Evolutionary conservation across 2,888 invertebrate species (phyloP).

Genomic region (Drosophila sordidapex): DNA sequence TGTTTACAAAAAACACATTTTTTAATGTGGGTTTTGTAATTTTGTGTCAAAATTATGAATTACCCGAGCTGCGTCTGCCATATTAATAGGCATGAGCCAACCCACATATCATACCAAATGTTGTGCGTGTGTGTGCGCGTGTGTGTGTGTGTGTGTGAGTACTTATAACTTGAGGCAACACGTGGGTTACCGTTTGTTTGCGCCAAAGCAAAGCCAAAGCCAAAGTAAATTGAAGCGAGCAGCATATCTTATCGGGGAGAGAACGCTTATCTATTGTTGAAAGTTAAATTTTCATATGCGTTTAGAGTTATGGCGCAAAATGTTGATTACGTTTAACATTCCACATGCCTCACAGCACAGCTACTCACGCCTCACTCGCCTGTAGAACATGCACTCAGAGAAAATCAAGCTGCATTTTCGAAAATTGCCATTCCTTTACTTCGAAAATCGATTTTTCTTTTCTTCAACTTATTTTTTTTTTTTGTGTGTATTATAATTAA

Average conservation of each 20-base stretch:
- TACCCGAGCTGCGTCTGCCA: conserved; percentile 40
- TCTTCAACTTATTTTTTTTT: no score
- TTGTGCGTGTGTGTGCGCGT: not conserved
- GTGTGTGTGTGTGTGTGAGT: conserved; percentile 1
- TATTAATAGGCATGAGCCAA: conserved; percentile 61
- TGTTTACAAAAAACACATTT: conserved; percentile 4
- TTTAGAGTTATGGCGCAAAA: conserved; percentile 66
- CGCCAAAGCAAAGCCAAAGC: conserved; percentile 9
- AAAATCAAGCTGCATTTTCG: not conserved
- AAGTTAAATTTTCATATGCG: conserved; percentile 64
- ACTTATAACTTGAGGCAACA: conserved; percentile 15
- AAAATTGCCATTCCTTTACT: not conserved
- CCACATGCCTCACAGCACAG: not conserved
- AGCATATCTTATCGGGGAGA: conserved; percentile 56
- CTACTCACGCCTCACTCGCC: not conserved
- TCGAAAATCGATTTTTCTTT: no score
- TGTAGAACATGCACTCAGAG: not conserved
- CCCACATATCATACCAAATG: conserved; percentile 16
- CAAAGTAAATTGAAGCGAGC: not conserved
- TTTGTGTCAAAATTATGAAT: conserved; percentile 61
- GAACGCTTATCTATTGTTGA: conserved; percentile 59
- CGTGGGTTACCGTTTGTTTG: conserved; percentile 32
- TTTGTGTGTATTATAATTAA: no score
- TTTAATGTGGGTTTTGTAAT: conserved; percentile 41
- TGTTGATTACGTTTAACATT: conserved; percentile 57